Evolutionary conservation across 2,888 invertebrate genomes (phyloP).

Genomic region (Laothoe populi): DNA sequence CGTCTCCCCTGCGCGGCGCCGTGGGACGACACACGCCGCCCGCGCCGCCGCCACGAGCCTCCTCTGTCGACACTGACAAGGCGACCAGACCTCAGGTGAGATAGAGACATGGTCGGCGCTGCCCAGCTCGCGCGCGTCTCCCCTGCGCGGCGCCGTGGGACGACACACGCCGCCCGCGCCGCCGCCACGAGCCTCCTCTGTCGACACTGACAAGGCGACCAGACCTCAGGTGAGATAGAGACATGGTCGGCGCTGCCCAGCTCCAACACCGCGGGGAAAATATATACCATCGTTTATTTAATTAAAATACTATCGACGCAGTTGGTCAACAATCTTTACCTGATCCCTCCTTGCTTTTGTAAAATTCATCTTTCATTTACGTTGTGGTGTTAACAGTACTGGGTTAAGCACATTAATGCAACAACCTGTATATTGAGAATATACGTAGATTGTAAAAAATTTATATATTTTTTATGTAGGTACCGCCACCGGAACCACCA

Average conservation of each 20-base stretch:
- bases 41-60: conserved; percentile 72
- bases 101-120: no score
- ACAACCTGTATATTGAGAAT: not conserved
- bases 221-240: conserved; percentile 69
- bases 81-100: conserved; percentile 58
- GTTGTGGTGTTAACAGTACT: no score
- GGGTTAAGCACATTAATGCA: not conserved
- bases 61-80: conserved; percentile 60
- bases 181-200: conserved; percentile 68
- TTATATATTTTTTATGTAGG: conserved; percentile 50
- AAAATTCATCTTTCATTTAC: no score
- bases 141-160: conserved; percentile 48
- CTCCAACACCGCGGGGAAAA: no score
- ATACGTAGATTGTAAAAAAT: not conserved
- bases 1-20: conserved; percentile 54
- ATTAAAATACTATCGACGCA: no score
- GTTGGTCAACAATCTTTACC: no score
- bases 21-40: conserved; percentile 59
- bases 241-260: no score
- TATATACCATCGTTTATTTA: no score
- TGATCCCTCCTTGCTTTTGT: no score
- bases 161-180: conserved; percentile 69
- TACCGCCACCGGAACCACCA: conserved; percentile 89
- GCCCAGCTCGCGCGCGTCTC: conserved; percentile 33
- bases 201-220: conserved; percentile 52